A percentile compares a stretch with the other conserved stretches of the same genome.
phyloP scores from a whole-genome alignment of 1,140 invertebrate species.

The Panulirus ornatus region DNA sequence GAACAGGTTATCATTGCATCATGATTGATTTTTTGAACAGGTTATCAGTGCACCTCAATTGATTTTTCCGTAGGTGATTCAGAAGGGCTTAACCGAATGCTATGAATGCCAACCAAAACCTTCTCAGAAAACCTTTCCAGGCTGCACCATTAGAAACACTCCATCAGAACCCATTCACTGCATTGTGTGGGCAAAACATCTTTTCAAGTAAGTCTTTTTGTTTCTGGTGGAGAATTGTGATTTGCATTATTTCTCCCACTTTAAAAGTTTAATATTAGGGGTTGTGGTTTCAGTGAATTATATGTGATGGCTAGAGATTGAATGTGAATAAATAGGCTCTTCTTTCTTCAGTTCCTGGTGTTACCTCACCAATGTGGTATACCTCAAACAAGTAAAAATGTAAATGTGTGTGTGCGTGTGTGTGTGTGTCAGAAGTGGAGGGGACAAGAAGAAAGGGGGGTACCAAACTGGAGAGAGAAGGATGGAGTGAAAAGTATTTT shows the following conservation, averaged over 20 bases:
- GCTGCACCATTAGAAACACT: constrained; percentile 99
- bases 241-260: constrained; percentile 7
- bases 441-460: too few species aligned
- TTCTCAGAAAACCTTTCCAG: constrained; percentile 94
- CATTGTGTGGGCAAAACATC: constrained; percentile 99
- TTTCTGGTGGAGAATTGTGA: not conserved
- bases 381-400: too few species aligned
- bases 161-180: constrained; percentile 99
- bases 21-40: too few species aligned
- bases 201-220: constrained; percentile 91
- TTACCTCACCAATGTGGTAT: too few species aligned
- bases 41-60: too few species aligned
- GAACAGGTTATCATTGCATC: too few species aligned
- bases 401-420: too few species aligned
- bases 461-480: too few species aligned
- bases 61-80: constrained; percentile 92
- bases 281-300: not conserved
- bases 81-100: constrained; percentile 94
- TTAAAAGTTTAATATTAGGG: not conserved
- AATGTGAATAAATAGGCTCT: too few species aligned
- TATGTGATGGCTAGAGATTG: not conserved
- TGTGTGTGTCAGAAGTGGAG: too few species aligned
- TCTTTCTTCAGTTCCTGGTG: too few species aligned
- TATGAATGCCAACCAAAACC: constrained; percentile 97
- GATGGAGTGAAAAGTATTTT: too few species aligned